Percentiles rank a stretch among this genome's conserved stretches.
phyloP scores from a whole-genome alignment of 1,140 invertebrate species.

The Aphidius gifuensis region DNA sequence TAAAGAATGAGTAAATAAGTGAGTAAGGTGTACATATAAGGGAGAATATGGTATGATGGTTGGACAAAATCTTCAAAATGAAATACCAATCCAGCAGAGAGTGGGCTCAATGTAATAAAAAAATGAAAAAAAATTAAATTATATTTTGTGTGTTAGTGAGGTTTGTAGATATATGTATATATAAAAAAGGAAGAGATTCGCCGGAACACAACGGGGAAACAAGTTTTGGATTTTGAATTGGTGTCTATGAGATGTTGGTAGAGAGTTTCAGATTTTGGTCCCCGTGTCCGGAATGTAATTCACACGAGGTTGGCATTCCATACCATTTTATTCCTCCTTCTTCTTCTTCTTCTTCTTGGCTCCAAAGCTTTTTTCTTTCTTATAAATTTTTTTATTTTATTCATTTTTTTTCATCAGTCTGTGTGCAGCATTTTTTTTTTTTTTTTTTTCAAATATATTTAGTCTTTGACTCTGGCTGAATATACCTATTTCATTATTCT shows the following conservation, averaged over 20 bases:
- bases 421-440: background rate
- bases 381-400: background rate
- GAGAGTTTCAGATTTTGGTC: slow-evolving; percentile 26
- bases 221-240: slow-evolving; percentile 6
- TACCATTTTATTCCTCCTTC: slow-evolving; percentile 38
- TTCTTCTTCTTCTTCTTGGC: slow-evolving; percentile 31
- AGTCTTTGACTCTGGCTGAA: background rate
- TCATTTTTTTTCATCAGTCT: background rate
- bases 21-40: too few species aligned
- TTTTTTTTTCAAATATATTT: background rate
- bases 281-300: slow-evolving; percentile 50
- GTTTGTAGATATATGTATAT: too few species aligned
- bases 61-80: too few species aligned
- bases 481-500: too few species aligned
- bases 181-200: too few species aligned
- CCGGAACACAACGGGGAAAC: too few species aligned
- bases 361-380: slow-evolving; percentile 28
- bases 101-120: too few species aligned
- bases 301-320: slow-evolving; percentile 46
- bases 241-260: slow-evolving; percentile 19
- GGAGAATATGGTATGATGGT: too few species aligned
- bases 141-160: too few species aligned
- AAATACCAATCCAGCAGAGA: too few species aligned
- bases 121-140: too few species aligned
- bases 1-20: too few species aligned